phyloP scores from a whole-genome alignment of 2,113 vertebrate genomes.

The Macaca mulatta region DNA sequence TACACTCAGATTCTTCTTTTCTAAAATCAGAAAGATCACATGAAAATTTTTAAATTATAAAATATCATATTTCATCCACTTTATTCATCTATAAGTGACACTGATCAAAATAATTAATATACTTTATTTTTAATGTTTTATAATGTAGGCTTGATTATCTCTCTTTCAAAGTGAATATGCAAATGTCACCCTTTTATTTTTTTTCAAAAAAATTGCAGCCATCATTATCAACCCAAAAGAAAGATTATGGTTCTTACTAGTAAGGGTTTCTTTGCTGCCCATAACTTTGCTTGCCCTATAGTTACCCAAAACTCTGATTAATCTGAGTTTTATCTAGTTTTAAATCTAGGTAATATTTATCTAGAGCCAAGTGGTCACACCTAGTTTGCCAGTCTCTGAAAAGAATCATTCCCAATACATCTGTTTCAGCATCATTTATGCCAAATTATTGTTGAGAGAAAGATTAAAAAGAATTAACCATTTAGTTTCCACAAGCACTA shows the following conservation, averaged over 20 bases:
- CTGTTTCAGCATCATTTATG: neutral
- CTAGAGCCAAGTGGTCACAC: neutral
- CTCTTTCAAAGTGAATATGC: slow-evolving; percentile 23
- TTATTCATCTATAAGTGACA: slow-evolving; percentile 3
- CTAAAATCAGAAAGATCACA: slow-evolving; percentile 13
- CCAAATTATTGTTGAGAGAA: neutral
- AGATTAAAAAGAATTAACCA: neutral
- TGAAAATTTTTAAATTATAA: neutral
- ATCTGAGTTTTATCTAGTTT: neutral
- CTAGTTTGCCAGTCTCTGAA: neutral
- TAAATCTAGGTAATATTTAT: neutral
- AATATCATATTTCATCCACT: neutral
- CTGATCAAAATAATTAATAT: slow-evolving; percentile 23
- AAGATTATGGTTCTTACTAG: neutral
- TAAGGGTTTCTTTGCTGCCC: neutral
- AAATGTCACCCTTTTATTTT: neutral
- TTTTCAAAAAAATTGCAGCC: neutral
- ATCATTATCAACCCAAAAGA: neutral
- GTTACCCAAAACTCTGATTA: neutral
- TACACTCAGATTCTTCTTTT: neutral
- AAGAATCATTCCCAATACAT: neutral
- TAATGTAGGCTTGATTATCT: neutral
- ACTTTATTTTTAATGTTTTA: neutral
- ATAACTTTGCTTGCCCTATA: neutral
- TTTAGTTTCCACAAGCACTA: neutral